phyloP scores from a whole-genome alignment of 2,888 invertebrate species.

The Rhodophaea formosa region DNA sequence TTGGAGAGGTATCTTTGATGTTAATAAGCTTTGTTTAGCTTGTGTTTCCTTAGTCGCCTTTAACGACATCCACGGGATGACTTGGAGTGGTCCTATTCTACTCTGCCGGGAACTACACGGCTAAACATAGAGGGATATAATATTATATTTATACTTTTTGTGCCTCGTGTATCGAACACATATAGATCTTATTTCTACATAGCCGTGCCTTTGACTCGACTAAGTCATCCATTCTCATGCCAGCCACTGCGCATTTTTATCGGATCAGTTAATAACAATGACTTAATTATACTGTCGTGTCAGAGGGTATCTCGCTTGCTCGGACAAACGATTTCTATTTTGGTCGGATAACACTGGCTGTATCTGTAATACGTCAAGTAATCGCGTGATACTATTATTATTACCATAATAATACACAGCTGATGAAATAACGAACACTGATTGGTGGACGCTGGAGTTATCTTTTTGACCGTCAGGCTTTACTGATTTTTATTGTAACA shows the following conservation, averaged over 20 bases:
- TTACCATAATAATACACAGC: conserved; percentile 23
- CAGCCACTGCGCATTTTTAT: conserved; percentile 12
- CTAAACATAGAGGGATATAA: no score
- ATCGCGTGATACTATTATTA: conserved; percentile 31
- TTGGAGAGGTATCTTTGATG: no score
- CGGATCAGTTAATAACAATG: conserved; percentile 27
- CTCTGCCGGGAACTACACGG: no score
- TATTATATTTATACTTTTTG: no score
- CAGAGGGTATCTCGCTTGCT: conserved; percentile 53
- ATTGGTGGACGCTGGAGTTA: not conserved
- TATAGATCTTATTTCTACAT: no score
- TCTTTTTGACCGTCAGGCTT: not conserved
- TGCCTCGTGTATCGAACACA: no score
- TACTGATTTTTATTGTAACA: not conserved
- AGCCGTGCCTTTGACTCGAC: not conserved
- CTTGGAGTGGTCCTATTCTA: no score
- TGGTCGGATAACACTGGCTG: conserved; percentile 38
- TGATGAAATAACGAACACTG: conserved; percentile 24
- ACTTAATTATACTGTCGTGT: conserved; percentile 33
- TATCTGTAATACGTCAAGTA: conserved; percentile 35
- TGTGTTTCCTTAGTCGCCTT: no score
- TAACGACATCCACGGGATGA: no score
- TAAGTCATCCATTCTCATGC: not conserved
- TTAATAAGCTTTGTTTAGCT: no score
- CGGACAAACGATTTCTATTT: conserved; percentile 49